These are phyloP conservation scores for Drosophila repletoides DNA, from an alignment of 1,140 invertebrate genomes.

Conservation along the genomic window DNA sequence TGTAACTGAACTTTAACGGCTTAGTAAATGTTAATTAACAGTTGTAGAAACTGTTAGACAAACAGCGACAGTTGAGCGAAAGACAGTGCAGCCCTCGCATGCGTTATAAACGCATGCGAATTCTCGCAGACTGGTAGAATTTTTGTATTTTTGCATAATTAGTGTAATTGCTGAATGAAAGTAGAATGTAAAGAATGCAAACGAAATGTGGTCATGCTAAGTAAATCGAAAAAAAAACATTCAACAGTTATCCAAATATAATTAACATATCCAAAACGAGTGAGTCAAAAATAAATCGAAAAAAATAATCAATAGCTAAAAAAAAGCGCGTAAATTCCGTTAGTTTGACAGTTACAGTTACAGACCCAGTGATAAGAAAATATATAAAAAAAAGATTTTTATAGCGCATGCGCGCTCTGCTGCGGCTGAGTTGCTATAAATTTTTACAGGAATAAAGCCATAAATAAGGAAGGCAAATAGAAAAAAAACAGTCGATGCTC, in stretches of 20 bases:
- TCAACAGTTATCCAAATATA: too few species aligned
- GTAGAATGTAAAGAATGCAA: neutral
- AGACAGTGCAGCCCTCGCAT: constrained; percentile 42
- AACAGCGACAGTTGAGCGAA: neutral
- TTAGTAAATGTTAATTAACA: constrained; percentile 4
- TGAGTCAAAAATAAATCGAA: constrained; percentile 55
- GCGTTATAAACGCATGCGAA: constrained; percentile 38
- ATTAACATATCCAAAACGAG: constrained; percentile 1
- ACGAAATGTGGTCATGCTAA: too few species aligned
- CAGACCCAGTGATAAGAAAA: constrained; percentile 52
- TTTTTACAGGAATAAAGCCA: too few species aligned
- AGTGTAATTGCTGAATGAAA: constrained; percentile 37
- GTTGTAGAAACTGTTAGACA: too few species aligned
- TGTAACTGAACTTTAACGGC: too few species aligned
- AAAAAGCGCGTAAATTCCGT: constrained; percentile 53
- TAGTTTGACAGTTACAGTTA: constrained; percentile 45
- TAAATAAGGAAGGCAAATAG: too few species aligned
- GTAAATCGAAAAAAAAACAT: too few species aligned
- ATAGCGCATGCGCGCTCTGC: constrained; percentile 43
- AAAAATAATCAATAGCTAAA: constrained; percentile 24
- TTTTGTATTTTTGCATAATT: constrained; percentile 4
- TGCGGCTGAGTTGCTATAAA: too few species aligned
- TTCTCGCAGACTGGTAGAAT: neutral
- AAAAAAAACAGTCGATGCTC: constrained; percentile 56
- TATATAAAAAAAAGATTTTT: constrained; percentile 29